Evolutionary conservation across 2,888 invertebrate species (phyloP), one percentile per base, ranked within the genome.

Genomic region (Mantis religiosa): DNA sequence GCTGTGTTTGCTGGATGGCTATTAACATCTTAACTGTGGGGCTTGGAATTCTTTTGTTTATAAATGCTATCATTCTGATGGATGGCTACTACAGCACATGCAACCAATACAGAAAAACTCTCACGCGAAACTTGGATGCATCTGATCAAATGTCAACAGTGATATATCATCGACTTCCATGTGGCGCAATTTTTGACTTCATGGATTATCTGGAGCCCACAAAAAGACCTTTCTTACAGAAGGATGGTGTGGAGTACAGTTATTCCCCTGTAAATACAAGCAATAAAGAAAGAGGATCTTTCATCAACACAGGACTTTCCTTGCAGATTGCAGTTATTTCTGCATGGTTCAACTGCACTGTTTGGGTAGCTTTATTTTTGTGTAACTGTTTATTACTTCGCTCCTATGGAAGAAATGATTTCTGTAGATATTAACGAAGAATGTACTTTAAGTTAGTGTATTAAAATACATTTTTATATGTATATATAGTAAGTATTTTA

Each of bases 51-150:
- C 96, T 97, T 90, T 95, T 96, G 12, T 91, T 97, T 4, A 94
- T 95, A 0, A 96, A 97, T 92, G 96, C 97, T 20, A 93, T 95
- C 1, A 94, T 97, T 28, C 94, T 96, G 88, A 95, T 96, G 0
- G 96, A 96, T 92, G 97, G 97, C 0, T 97, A 96, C 91, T 94
- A 95, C 88, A 95, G 94, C 90, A 97, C 97, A n/a, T 97, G 97
- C 92, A 95, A 95, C 8, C 96, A 97, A 91, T 97, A 97, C 91
- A 94, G 96, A 89, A 95, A 95, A 91, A 94, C 95, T 89, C 92
- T 97, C 90, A 95, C 96, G 82, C 95, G 95, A 92, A 94, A 90
- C 27, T 87, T 91, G 27, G 84, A 88, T 41, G 87, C 89, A 12
- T 88, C 88, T 30, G 89, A 89, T 12, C 84, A 89, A 20, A 86